Evolutionary conservation across 1,140 invertebrate species (phyloP).

Genomic region (Adoxophyes honmai): DNA sequence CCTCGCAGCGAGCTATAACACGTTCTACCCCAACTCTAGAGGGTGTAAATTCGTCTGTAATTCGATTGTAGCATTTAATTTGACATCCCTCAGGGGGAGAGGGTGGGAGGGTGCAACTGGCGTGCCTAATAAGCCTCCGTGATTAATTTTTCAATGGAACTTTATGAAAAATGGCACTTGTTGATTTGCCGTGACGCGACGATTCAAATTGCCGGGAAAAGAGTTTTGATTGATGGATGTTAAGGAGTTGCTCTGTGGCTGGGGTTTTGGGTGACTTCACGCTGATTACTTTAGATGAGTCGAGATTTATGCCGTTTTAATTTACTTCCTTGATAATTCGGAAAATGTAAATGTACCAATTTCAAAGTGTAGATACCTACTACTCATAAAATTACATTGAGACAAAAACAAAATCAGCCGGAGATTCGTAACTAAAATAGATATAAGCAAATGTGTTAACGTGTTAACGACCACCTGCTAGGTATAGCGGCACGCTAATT

Average conservation of each 20-base stretch:
- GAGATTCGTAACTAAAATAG: too few relatives aligned
- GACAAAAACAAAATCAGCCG: too few relatives aligned
- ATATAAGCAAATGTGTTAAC: too few relatives aligned
- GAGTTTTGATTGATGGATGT: slow-evolving; percentile 8
- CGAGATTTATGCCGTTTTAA: too few relatives aligned
- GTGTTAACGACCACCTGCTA: too few relatives aligned
- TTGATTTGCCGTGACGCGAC: slow-evolving; percentile 5
- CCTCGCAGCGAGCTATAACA: slow-evolving; percentile 6
- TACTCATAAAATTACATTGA: too few relatives aligned
- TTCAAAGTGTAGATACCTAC: too few relatives aligned
- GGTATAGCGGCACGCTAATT: too few relatives aligned
- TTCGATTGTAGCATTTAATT: slow-evolving; percentile 14
- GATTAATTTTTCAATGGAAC: slow-evolving; percentile 15
- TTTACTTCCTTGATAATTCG: too few relatives aligned
- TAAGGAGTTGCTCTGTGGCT: neutral
- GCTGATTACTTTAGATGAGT: too few relatives aligned
- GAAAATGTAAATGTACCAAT: too few relatives aligned
- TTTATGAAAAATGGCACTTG: slow-evolving; percentile 15
- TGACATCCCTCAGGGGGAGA: slow-evolving; percentile 2
- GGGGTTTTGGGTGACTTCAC: too few relatives aligned
- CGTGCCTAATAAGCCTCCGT: slow-evolving; percentile 11
- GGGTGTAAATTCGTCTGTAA: slow-evolving; percentile 13
- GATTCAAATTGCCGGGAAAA: neutral
- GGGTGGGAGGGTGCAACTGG: slow-evolving; percentile 14
- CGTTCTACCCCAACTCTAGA: neutral